These are phyloP conservation scores for Odontamblyopus lacepedii DNA, from an alignment of 2,797 vertebrate genomes.

Conservation along the genomic window DNA sequence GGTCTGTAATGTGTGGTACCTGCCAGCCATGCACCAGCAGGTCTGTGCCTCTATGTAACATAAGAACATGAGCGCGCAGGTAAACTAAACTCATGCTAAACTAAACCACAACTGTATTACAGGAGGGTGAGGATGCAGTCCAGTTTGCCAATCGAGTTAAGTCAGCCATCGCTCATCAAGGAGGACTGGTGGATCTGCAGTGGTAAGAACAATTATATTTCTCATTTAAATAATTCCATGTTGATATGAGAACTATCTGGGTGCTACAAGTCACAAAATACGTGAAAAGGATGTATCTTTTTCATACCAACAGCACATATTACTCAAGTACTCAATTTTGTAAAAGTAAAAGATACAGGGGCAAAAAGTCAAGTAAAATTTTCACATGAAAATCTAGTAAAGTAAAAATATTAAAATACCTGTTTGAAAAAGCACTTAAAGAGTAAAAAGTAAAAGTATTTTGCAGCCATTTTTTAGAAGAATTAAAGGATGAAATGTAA, in stretches of 20 bases:
- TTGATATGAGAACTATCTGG: not conserved
- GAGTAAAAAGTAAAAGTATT: too few species aligned
- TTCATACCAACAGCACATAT: too few species aligned
- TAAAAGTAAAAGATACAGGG: too few species aligned
- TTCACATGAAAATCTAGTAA: too few species aligned
- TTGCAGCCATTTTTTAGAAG: too few species aligned
- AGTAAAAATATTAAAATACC: too few species aligned
- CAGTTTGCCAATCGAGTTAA: slow-evolving; percentile 96
- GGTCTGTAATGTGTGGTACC: slow-evolving; percentile 94
- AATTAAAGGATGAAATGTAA: too few species aligned
- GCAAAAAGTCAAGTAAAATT: too few species aligned
- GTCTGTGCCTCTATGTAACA: slow-evolving; percentile 65
- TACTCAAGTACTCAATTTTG: too few species aligned
- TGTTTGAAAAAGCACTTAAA: too few species aligned
- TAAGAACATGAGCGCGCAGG: not conserved
- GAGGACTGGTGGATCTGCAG: slow-evolving; percentile 90
- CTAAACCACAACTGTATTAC: slow-evolving; percentile 14
- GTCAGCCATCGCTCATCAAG: slow-evolving; percentile 90
- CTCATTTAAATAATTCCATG: not conserved
- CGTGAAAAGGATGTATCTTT: too few species aligned
- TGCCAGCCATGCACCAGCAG: slow-evolving; percentile 92
- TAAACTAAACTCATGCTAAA: not conserved
- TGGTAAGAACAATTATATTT: slow-evolving; percentile 78
- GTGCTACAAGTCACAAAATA: not conserved
- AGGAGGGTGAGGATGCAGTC: slow-evolving; percentile 93